Evolutionary conservation across 1,140 invertebrate genomes (phyloP).

Genomic region (Halictus rubicundus): DNA sequence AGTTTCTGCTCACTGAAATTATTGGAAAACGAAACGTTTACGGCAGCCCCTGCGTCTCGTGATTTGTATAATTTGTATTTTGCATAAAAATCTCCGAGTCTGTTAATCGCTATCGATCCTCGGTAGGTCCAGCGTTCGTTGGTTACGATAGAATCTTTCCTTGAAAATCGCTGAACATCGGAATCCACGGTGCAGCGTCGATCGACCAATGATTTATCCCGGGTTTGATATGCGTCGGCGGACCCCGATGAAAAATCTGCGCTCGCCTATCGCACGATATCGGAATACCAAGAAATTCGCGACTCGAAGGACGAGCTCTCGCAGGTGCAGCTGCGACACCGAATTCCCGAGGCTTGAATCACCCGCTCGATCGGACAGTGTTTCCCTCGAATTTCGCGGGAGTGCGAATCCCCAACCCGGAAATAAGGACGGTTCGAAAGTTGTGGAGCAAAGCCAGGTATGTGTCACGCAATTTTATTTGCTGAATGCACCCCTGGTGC

Average conservation of each 20-base stretch:
- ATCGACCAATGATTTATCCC: neutral
- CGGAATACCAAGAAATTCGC: conserved; percentile 54
- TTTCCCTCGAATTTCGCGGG: no score
- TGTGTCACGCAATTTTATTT: no score
- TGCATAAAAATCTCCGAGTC: no score
- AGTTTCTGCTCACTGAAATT: no score
- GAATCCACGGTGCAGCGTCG: neutral
- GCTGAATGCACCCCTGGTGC: no score
- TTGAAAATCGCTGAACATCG: neutral
- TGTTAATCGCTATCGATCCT: no score
- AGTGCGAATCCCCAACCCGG: no score
- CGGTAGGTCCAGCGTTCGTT: no score
- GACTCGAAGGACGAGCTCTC: conserved; percentile 33
- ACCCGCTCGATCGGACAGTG: neutral
- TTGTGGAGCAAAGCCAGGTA: no score
- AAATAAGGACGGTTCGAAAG: neutral
- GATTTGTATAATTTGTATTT: no score
- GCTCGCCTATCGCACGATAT: conserved; percentile 43
- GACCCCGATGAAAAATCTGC: conserved; percentile 14
- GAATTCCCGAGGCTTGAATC: conserved; percentile 64
- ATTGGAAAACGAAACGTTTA: no score
- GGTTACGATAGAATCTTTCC: neutral
- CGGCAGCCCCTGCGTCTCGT: no score
- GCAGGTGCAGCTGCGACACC: conserved; percentile 46
- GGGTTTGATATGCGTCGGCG: conserved; percentile 45